Conservation (phyloP, 2,888 invertebrate species). For the Erynnis tages region DNA sequence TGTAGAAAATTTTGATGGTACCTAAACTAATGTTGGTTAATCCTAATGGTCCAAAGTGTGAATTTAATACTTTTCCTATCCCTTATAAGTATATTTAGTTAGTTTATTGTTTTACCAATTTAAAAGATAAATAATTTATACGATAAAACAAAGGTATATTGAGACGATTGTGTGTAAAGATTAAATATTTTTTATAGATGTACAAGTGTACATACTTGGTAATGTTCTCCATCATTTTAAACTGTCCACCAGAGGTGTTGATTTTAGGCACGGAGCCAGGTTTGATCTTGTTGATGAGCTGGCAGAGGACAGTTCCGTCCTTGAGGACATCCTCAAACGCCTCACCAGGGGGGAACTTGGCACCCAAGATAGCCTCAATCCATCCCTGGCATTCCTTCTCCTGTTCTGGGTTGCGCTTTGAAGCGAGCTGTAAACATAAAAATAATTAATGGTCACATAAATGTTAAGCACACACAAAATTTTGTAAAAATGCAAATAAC, state of each 20-base stretch:
- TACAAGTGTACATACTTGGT: conserved; percentile 86
- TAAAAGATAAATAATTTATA: too few species aligned
- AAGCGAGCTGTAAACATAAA: conserved; percentile 83
- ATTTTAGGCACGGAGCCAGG: conserved; percentile 95
- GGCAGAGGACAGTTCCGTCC: conserved; percentile 96
- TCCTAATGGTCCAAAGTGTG: too few species aligned
- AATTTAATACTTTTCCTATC: neutral
- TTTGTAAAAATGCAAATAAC: neutral
- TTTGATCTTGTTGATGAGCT: conserved; percentile 95
- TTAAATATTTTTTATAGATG: neutral
- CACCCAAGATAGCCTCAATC: conserved; percentile 93
- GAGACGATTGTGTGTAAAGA: neutral
- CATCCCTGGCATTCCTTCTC: conserved; percentile 95
- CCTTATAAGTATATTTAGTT: too few species aligned
- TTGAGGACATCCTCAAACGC: conserved; percentile 93
- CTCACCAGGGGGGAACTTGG: conserved; percentile 92
- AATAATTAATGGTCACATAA: neutral
- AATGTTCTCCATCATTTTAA: conserved; percentile 99
- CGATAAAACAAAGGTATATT: too few species aligned
- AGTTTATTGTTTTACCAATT: too few species aligned
- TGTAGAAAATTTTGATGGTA: neutral
- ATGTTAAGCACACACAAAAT: neutral
- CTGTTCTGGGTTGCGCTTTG: conserved; percentile 90
- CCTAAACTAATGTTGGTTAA: too few species aligned
- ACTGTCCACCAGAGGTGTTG: conserved; percentile 96